phyloP scores from a whole-genome alignment of 2,113 vertebrate species.

The Lathamus discolor region DNA sequence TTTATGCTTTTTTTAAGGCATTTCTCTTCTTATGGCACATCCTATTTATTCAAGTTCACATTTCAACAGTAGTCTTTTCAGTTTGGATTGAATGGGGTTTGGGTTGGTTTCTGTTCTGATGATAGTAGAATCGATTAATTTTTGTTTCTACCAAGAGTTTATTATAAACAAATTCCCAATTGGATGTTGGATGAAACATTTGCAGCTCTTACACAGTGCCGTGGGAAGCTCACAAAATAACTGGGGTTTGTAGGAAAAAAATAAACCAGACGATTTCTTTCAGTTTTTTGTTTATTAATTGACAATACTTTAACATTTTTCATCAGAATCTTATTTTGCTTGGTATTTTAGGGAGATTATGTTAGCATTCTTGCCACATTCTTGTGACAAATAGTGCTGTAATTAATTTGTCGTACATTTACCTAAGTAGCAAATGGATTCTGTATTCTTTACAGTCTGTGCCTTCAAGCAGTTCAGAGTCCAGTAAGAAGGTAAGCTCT shows the following conservation, averaged over 20 bases:
- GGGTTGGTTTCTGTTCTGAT: neutral
- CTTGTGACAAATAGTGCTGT: neutral
- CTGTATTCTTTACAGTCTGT: conserved; percentile 55
- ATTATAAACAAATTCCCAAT: neutral
- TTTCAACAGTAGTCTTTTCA: neutral
- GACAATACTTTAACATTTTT: neutral
- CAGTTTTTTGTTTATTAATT: neutral
- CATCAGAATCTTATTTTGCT: neutral
- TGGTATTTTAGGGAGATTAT: neutral
- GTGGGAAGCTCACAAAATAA: neutral
- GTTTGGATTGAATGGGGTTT: neutral
- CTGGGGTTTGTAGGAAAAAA: neutral
- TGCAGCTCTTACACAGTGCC: neutral
- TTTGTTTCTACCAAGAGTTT: neutral
- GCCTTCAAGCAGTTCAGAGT: conserved; percentile 28
- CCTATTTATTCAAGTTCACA: neutral
- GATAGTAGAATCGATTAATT: neutral
- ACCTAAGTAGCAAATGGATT: neutral
- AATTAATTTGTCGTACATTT: neutral
- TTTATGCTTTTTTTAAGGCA: neutral
- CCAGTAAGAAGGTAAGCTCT: conserved; percentile 50
- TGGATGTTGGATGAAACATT: neutral
- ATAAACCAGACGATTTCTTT: neutral
- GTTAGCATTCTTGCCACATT: neutral
- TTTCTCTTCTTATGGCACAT: neutral